These are phyloP conservation scores for Copidosoma aretas DNA, from an alignment of 2,888 invertebrate genomes.

Conservation along the genomic window DNA sequence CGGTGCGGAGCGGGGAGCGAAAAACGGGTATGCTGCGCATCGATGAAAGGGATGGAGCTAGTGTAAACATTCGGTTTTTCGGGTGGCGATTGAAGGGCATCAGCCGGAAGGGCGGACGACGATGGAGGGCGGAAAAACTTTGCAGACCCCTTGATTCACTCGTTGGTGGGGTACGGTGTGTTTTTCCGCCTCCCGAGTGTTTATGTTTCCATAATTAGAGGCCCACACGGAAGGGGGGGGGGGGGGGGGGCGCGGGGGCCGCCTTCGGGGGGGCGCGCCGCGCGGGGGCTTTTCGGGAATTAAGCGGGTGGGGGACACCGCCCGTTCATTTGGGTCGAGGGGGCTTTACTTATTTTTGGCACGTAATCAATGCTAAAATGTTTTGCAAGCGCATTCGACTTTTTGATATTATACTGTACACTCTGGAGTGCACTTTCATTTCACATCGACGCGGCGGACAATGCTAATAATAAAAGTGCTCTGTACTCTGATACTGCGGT, in stretches of 20 bases:
- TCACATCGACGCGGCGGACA: too few species aligned
- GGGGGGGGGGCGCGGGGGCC: not conserved
- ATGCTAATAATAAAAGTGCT: too few species aligned
- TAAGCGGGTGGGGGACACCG: conserved; percentile 3
- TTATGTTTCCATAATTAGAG: conserved; percentile 33
- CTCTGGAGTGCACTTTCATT: not conserved
- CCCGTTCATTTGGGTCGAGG: not conserved
- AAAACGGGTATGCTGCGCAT: too few species aligned
- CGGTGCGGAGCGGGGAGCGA: too few species aligned
- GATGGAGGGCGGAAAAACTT: too few species aligned
- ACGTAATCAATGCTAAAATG: not conserved
- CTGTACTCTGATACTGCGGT: too few species aligned
- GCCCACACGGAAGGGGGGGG: not conserved
- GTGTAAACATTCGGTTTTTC: too few species aligned
- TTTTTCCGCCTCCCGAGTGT: conserved; percentile 11
- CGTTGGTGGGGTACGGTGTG: not conserved
- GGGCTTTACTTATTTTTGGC: conserved; percentile 1
- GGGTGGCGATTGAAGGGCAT: too few species aligned
- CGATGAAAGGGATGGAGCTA: too few species aligned
- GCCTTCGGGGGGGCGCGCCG: too few species aligned
- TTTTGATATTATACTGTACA: not conserved
- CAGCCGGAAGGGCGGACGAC: too few species aligned
- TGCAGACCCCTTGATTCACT: conserved; percentile 16
- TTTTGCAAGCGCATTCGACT: not conserved
- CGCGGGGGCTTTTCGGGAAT: conserved; percentile 16